A percentile compares a stretch with the other conserved stretches of the same genome.
phyloP scores from a whole-genome alignment of 2,888 invertebrate genomes.

The Plusia festucae region DNA sequence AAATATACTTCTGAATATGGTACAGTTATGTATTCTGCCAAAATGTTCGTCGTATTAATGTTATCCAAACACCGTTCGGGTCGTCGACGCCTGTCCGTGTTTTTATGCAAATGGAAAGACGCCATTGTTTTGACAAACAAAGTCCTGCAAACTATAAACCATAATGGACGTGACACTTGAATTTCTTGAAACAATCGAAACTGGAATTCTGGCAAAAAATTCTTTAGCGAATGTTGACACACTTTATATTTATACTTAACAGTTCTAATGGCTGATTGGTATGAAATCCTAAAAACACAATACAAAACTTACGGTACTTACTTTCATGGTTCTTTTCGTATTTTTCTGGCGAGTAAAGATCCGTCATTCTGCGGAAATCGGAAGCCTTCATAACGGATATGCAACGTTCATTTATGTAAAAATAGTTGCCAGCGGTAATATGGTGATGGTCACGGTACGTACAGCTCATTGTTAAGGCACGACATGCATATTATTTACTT shows the following conservation, averaged over 20 bases:
- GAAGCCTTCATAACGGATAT: background rate
- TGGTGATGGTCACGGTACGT: background rate
- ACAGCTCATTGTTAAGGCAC: background rate
- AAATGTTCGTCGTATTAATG: slow-evolving; percentile 28
- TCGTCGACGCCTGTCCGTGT: slow-evolving; percentile 19
- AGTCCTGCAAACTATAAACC: slow-evolving; percentile 46
- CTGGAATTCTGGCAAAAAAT: slow-evolving; percentile 17
- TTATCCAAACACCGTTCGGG: slow-evolving; percentile 30
- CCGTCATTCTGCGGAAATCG: background rate
- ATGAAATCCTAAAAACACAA: background rate
- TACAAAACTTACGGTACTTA: background rate
- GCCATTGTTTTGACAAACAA: slow-evolving; percentile 48
- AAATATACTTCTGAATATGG: background rate
- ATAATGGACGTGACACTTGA: slow-evolving; percentile 28
- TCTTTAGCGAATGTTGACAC: slow-evolving; percentile 14
- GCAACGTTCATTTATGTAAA: background rate
- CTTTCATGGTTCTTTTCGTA: background rate
- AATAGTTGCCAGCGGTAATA: background rate
- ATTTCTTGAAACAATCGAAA: slow-evolving; percentile 40
- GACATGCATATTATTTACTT: slow-evolving; percentile 5
- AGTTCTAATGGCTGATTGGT: slow-evolving; percentile 8
- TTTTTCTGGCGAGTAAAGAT: background rate
- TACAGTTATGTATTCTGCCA: slow-evolving; percentile 1
- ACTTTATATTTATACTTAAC: slow-evolving; percentile 19
- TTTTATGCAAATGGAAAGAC: slow-evolving; percentile 48